Evolutionary conservation across 1,140 invertebrate genomes (phyloP), one percentile per base, ranked within the genome.

Genomic region (Proales similis): DNA sequence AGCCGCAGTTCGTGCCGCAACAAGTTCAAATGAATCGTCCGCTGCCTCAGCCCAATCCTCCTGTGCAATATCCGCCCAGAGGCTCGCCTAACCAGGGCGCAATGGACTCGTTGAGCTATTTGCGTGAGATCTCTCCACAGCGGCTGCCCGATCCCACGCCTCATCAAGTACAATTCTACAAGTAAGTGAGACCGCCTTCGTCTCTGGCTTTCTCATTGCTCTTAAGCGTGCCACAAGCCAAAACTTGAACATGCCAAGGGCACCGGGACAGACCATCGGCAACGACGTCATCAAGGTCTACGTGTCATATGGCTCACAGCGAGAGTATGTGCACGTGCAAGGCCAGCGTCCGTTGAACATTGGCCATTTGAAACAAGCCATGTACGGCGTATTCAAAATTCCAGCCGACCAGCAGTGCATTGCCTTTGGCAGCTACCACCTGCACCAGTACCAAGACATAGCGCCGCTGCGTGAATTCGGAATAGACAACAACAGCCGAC

Each of bases 261-360:
- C n/a, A n/a, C n/a, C n/a, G n/a, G n/a, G n/a, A n/a, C n/a, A n/a
- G n/a, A n/a, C n/a, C n/a, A n/a, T n/a, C n/a, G 45, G 30, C 20
- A 57, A 57, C 32, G 51, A 30, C 9, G 51, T 57, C 19, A 24
- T 57, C 14, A 57, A 57, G 29, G 12, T 57, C 4, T 57, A 57
- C 27, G 51, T 26, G 20, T 39, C 51, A 26, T 57, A 26, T 9
- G 51, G 51, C 20, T 57, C 51, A 2, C 36, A 57, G 14, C 51
- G 51, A 12, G 51, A 57, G 20, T 57, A 57, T 19, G 32, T 57
- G 9, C 12, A 42, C 20, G 36, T 57, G 17, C 39, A 57, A 29
- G 51, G 51, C 9, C 26, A 30, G 22, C 39, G 45, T 26, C 51
- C 51, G 17, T 14, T 57, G 27, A 42, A 19, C 17, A 26, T 57